Conservation (phyloP, 2,888 invertebrate species). For the Spilosoma lubricipeda region DNA sequence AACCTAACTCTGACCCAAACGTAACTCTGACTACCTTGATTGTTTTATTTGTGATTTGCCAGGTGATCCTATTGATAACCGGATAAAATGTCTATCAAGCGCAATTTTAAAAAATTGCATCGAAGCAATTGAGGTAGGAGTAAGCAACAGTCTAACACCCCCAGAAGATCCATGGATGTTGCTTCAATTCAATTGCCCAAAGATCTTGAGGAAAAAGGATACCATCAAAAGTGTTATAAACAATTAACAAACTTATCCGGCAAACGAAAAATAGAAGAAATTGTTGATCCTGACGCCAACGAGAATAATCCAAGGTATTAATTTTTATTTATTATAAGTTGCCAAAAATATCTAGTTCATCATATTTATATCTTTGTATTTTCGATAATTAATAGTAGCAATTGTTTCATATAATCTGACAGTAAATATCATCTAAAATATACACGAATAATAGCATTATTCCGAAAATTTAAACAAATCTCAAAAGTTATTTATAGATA, state of each 20-base stretch:
- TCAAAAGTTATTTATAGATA: slow-evolving; percentile 6
- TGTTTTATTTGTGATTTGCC: not conserved
- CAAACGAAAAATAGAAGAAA: slow-evolving; percentile 15
- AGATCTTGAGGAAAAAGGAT: slow-evolving; percentile 15
- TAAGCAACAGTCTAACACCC: slow-evolving; percentile 9
- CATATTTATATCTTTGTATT: slow-evolving; percentile 15
- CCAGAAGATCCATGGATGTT: slow-evolving; percentile 15
- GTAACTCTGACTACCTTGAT: no score
- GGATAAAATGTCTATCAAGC: slow-evolving; percentile 4
- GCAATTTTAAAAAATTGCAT: slow-evolving; percentile 11
- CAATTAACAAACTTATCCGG: slow-evolving; percentile 16
- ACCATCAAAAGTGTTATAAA: slow-evolving; percentile 16
- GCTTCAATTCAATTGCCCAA: slow-evolving; percentile 14
- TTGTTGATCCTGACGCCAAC: slow-evolving; percentile 14
- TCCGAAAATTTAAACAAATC: not conserved
- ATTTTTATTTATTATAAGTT: slow-evolving; percentile 11
- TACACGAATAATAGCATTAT: slow-evolving; percentile 11
- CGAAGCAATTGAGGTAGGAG: slow-evolving; percentile 7
- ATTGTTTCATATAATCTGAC: slow-evolving; percentile 13
- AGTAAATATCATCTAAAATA: slow-evolving; percentile 14
- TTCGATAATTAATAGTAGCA: slow-evolving; percentile 4
- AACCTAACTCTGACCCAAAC: no score
- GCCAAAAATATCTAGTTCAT: slow-evolving; percentile 13
- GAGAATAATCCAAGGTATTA: slow-evolving; percentile 13
- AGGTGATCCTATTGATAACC: slow-evolving; percentile 8